phyloP scores from a whole-genome alignment of 2,113 vertebrate genomes.

The Tiliqua scincoides region DNA sequence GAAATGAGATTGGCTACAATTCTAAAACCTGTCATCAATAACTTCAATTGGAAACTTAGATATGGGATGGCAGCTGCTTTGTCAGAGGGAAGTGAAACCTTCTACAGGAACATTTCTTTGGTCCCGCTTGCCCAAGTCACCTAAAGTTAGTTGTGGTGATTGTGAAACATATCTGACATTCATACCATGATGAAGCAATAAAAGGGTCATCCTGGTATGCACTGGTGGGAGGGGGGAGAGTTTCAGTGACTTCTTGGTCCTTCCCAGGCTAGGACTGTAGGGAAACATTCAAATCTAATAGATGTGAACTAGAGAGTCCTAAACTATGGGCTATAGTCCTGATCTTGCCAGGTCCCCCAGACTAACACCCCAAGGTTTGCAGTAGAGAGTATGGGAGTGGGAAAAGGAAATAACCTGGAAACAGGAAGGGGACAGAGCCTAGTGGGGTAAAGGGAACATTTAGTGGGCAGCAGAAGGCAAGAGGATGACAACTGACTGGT shows the following conservation, averaged over 20 bases:
- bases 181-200: too few relatives aligned
- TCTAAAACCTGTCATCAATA: not conserved
- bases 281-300: not conserved
- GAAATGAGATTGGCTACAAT: not conserved
- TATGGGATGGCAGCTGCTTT: not conserved
- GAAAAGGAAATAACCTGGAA: too few relatives aligned
- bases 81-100: too few relatives aligned
- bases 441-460: not conserved
- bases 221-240: not conserved
- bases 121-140: not conserved
- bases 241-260: not conserved
- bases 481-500: too few relatives aligned
- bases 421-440: not conserved
- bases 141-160: too few relatives aligned
- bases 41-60: not conserved
- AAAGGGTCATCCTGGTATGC: not conserved
- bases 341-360: not conserved
- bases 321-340: not conserved
- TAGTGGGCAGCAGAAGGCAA: too few relatives aligned
- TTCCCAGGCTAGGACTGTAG: not conserved
- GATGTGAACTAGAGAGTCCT: not conserved
- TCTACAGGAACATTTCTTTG: not conserved
- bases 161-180: too few relatives aligned
- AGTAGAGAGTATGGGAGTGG: too few relatives aligned
- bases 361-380: not conserved